Evolutionary conservation across 2,113 vertebrate species (phyloP).

Genomic region (Mastomys natalensis): DNA sequence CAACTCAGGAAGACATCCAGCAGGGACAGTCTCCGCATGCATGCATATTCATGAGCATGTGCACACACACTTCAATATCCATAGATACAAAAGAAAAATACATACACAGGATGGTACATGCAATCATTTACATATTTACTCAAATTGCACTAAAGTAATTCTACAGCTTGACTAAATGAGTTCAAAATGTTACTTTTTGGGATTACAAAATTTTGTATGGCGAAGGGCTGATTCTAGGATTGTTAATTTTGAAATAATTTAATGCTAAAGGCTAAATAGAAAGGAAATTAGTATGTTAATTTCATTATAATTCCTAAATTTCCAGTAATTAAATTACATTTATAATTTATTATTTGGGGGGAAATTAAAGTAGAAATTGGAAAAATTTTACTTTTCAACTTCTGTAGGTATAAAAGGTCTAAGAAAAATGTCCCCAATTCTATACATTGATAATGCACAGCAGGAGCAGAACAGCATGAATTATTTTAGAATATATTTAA

Average conservation of each 20-base stretch:
- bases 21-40: not conserved
- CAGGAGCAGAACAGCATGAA: not conserved
- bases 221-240: not conserved
- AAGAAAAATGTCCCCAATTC: not conserved
- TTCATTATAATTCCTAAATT: not conserved
- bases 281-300: not conserved
- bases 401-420: not conserved
- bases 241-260: not conserved
- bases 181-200: conserved; percentile 36
- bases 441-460: not conserved
- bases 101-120: not conserved
- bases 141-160: not conserved
- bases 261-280: not conserved
- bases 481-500: not conserved
- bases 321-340: conserved; percentile 2
- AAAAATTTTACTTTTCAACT: not conserved
- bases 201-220: not conserved
- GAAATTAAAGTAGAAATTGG: not conserved
- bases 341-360: not conserved
- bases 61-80: not conserved
- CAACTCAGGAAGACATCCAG: not conserved
- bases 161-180: not conserved
- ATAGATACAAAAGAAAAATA: not conserved
- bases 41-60: not conserved
- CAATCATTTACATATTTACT: not conserved